A percentile compares a stretch with the other conserved stretches of the same genome.
Conservation (phyloP, 2,888 invertebrate genomes). For the Eurytoma adleriae region DNA sequence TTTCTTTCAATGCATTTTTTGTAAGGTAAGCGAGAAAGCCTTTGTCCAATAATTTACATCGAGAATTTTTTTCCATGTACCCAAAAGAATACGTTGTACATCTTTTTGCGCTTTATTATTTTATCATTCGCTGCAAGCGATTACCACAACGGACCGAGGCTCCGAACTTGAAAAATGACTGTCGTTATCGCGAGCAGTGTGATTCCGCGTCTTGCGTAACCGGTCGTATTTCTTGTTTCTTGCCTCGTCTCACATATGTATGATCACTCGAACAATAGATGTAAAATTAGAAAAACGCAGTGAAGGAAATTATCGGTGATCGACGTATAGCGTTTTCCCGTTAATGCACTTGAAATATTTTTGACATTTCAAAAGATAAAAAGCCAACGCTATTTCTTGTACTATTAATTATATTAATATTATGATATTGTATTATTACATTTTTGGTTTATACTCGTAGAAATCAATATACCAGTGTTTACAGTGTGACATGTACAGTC, state of each 20-base stretch:
- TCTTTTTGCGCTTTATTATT: constrained; percentile 26
- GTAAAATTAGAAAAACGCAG: constrained; percentile 4
- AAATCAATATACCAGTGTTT: constrained; percentile 74
- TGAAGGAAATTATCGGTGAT: constrained; percentile 16
- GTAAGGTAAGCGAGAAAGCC: not conserved
- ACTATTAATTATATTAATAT: constrained; percentile 67
- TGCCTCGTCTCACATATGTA: not conserved
- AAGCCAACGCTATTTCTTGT: constrained; percentile 66
- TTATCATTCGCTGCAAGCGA: constrained; percentile 31
- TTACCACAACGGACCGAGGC: constrained; percentile 16
- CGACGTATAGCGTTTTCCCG: constrained; percentile 30
- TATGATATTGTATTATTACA: constrained; percentile 65
- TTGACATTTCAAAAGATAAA: constrained; percentile 51
- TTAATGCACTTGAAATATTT: constrained; percentile 48
- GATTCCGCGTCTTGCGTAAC: constrained; percentile 30
- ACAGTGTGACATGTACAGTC: constrained; percentile 61
- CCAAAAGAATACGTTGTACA: constrained; percentile 34
- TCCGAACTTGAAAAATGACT: constrained; percentile 40
- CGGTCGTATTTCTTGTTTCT: constrained; percentile 12
- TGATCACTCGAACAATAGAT: constrained; percentile 3
- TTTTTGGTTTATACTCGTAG: constrained; percentile 73
- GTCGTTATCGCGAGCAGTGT: constrained; percentile 37
- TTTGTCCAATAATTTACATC: constrained; percentile 52
- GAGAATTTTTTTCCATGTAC: constrained; percentile 18
- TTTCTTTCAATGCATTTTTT: constrained; percentile 36